Evolutionary conservation across 2,888 invertebrate species (phyloP).

Genomic region (Herminia tarsipennalis): DNA sequence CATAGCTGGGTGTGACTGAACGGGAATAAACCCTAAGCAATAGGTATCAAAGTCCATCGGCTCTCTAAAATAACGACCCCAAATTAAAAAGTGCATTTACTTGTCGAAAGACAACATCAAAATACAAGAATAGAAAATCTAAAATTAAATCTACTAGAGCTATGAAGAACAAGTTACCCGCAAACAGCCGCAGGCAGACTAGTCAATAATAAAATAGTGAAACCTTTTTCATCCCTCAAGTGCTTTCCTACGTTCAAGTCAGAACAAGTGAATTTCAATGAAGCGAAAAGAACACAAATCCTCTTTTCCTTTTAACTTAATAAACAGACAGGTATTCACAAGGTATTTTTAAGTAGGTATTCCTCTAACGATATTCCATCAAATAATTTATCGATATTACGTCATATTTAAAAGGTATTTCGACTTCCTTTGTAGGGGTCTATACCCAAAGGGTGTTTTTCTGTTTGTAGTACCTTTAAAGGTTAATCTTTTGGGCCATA

Average conservation of each 20-base stretch:
- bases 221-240: slow-evolving; percentile 38
- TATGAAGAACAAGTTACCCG: slow-evolving; percentile 23
- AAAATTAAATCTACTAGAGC: slow-evolving; percentile 31
- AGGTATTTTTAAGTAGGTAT: slow-evolving; percentile 38
- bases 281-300: slow-evolving; percentile 51
- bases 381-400: slow-evolving; percentile 8
- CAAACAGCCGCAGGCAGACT: slow-evolving; percentile 22
- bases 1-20: too few relatives aligned
- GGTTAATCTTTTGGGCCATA: too few relatives aligned
- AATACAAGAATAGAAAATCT: too few relatives aligned
- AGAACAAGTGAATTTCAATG: slow-evolving; percentile 56
- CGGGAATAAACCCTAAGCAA: too few relatives aligned
- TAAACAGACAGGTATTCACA: slow-evolving; percentile 39
- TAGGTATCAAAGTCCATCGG: too few relatives aligned
- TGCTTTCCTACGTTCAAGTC: slow-evolving; percentile 38
- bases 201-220: slow-evolving; percentile 43
- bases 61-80: too few relatives aligned
- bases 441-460: too few relatives aligned
- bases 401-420: slow-evolving; percentile 10
- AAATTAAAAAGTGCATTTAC: too few relatives aligned
- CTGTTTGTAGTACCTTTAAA: too few relatives aligned
- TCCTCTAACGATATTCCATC: slow-evolving; percentile 16
- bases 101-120: too few relatives aligned
- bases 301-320: slow-evolving; percentile 40
- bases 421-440: slow-evolving; percentile 2